Base-by-base conservation (phyloP, 2,888 invertebrate species). In the Sarcophaga rosellei region DNA sequence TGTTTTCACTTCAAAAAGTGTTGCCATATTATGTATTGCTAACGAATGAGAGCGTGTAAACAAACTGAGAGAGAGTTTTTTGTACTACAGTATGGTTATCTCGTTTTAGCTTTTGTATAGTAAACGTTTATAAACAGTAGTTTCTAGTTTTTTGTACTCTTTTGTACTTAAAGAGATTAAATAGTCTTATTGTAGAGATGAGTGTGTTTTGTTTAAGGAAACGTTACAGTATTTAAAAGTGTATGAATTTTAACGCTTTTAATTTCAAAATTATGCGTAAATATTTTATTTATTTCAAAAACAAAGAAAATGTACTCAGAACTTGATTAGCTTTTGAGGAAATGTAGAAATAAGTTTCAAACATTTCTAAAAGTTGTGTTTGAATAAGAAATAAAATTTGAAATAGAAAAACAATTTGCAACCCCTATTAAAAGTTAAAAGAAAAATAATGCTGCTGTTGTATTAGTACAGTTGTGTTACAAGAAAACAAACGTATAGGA, bases 221-320 rank as follows among this genome's bases (percentile, higher is more conserved):
- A 70, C 84, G 84, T 80, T 84, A 80, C 69, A 69, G 77, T 73
- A 79, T 84, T 70, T 8, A 69, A 76, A 76, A 68, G 5, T 23
- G 4, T 65, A 61, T 20, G 61, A 15, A 70, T 44, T 68, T 63
- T 53, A 21, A 79, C 45, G 65, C 68, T 73, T 74, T 47, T 45
- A 73, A 84, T 87, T 85, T 85, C 83, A 83, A 87, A 87, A 87
- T 77, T 47, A 61, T 76, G 53, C 21, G 79, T 65, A 87, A 84
- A 65, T 77, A 66, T 45, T 66, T 61, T n/a, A 20, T 10, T 2
- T 11, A 61, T 61, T 8, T 21, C n/a, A 6, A 12, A 53, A 53
- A 53, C 12, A 45, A 61, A 63, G 57, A 11, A 61, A 21, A 21
- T 12, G 25, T 10, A 17, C 25, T 11, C 2, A 25, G 23, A 25